Base-by-base conservation (phyloP, 2,888 invertebrate genomes). In the Melanargia galathea region DNA sequence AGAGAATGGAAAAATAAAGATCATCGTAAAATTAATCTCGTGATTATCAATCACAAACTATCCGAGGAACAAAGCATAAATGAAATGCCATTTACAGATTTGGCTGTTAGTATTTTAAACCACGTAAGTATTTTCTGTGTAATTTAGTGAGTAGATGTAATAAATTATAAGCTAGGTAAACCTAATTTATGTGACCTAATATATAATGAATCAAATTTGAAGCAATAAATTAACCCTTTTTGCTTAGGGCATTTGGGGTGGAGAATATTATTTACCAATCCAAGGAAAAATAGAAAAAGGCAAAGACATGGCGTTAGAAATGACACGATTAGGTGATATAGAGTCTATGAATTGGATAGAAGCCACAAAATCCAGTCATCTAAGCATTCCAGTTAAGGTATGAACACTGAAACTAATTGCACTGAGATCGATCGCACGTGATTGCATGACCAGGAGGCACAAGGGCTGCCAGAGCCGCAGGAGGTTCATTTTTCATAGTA, bases 291-390 rank as follows among this genome's bases (percentile, higher is more conserved):
- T 62, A n/a, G 55, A 52, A 43, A 22, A 54, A 64, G 45, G 54
- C 16, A 35, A 51, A 51, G 46, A 61, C 11, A 64, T 76, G 5
- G 64, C 70, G 2, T 69, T 82, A 2, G 70, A 73, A 52, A 77
- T 65, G 58, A 62, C 59, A 18, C 69, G 48, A n/a, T 65, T 70
- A 55, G 83, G 83, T 10, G 72, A 82, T 45, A 40, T 84, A 0
- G 68, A 78, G 2, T 77, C 84, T 1, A 62, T 85, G 13, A 66
- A 74, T 2, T 86, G 85, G 85, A 68, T 79, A 8, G 77, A 82
- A 69, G 69, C 69, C n/a, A 62, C 69, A 0, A 63, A 72, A 48
- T 24, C 64, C 2, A 56, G 46, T 8, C 68, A 60, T 8, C 8
- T 70, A 38, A 83, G 80, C 22, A 66, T 81, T 5, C 49, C 68